A percentile compares a stretch with the other conserved stretches of the same genome.
Conservation (phyloP, 1,140 invertebrate genomes). For the Doryteuthis pealeii region DNA sequence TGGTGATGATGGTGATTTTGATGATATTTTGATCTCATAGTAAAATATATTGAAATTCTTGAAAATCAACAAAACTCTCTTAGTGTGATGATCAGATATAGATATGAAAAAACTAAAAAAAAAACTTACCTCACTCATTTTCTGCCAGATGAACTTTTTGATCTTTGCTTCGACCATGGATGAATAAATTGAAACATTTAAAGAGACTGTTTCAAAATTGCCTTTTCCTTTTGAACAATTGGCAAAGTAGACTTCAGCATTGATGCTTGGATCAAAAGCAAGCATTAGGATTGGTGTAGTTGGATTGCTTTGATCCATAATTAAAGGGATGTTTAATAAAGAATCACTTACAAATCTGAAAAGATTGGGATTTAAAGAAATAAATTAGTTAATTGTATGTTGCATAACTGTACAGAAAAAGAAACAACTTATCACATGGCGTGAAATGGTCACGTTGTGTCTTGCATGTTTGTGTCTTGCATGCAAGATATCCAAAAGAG, state of each 20-base stretch:
- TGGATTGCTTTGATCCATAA: not conserved
- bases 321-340: not conserved
- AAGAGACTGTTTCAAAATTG: not conserved
- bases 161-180: constrained; percentile 43
- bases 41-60: too few relatives aligned
- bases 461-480: too few relatives aligned
- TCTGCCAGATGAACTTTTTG: constrained; percentile 50
- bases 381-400: too few relatives aligned
- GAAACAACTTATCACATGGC: too few relatives aligned
- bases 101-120: too few relatives aligned
- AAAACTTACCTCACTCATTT: constrained; percentile 44
- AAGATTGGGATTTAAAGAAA: not conserved
- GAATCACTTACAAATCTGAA: not conserved
- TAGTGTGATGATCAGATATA: too few relatives aligned
- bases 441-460: too few relatives aligned
- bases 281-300: not conserved
- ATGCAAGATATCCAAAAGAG: too few relatives aligned
- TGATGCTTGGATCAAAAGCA: not conserved
- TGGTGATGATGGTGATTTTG: too few relatives aligned
- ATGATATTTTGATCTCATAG: too few relatives aligned
- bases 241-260: not conserved
- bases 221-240: constrained; percentile 3
- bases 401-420: too few relatives aligned
- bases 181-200: constrained; percentile 9
- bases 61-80: too few relatives aligned